Evolutionary conservation across 2,888 invertebrate genomes (phyloP).

Genomic region (Rhamnusium bicolor): DNA sequence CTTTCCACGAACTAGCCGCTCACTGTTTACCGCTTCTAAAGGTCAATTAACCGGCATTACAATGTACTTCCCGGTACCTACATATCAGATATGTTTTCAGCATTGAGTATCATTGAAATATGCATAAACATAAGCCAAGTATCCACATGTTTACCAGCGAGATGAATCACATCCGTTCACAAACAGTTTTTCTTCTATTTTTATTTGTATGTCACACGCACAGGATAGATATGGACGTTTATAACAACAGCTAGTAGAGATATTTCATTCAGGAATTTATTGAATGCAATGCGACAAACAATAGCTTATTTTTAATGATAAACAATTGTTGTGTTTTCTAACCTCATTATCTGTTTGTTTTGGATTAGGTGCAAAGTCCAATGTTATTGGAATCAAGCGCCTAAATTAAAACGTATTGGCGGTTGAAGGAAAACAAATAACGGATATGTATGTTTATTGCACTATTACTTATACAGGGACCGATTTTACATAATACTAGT

Average conservation of each 20-base stretch:
- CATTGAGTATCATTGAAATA: slow-evolving; percentile 28
- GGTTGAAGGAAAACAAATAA: neutral
- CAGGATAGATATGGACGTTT: slow-evolving; percentile 22
- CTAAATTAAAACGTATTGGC: slow-evolving; percentile 7
- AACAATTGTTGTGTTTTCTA: slow-evolving; percentile 30
- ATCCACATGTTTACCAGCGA: slow-evolving; percentile 34
- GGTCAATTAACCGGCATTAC: slow-evolving; percentile 37
- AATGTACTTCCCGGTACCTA: slow-evolving; percentile 37
- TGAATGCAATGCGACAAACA: slow-evolving; percentile 28
- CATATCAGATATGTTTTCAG: slow-evolving; percentile 26
- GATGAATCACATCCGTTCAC: slow-evolving; percentile 41
- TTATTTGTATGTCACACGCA: slow-evolving; percentile 39
- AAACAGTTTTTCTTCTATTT: slow-evolving; percentile 37
- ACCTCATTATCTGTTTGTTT: slow-evolving; percentile 26
- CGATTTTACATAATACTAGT: too few relatives aligned
- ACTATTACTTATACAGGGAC: too few relatives aligned
- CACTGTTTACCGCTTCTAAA: slow-evolving; percentile 28
- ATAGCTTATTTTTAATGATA: slow-evolving; percentile 29
- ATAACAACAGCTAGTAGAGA: slow-evolving; percentile 22
- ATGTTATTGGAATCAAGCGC: neutral
- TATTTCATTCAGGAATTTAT: slow-evolving; percentile 38
- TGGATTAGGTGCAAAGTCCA: slow-evolving; percentile 18
- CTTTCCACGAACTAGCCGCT: slow-evolving; percentile 11
- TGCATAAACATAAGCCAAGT: slow-evolving; percentile 28
- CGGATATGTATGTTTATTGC: neutral